Evolutionary conservation across 2,888 invertebrate genomes (phyloP).

Genomic region (Neoitamus cyanurus): DNA sequence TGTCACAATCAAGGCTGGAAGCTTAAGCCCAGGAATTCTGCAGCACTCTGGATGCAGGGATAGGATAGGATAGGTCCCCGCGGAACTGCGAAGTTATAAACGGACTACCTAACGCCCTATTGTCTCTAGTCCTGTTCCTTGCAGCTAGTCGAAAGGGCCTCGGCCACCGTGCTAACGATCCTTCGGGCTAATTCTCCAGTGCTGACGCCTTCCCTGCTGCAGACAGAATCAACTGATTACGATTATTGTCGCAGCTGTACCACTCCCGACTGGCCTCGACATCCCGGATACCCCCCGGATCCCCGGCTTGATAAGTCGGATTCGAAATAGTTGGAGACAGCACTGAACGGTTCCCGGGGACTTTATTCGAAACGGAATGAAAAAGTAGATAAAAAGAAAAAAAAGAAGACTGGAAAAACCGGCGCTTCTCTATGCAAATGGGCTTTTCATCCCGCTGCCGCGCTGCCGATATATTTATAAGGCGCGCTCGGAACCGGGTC

Average conservation of each 20-base stretch:
- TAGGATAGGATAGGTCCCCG: not conserved
- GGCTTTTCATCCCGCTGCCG: constrained; percentile 39
- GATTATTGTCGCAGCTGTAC: constrained; percentile 36
- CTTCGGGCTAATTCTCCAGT: constrained; percentile 21
- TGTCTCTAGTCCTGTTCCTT: not conserved
- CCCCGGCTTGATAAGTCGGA: not conserved
- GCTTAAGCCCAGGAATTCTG: not conserved
- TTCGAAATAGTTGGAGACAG: not conserved
- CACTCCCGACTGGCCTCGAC: not conserved
- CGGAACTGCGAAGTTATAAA: not conserved
- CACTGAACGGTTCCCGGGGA: constrained; percentile 14
- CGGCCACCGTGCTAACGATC: constrained; percentile 14
- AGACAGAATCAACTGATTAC: constrained; percentile 31
- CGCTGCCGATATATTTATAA: constrained; percentile 41
- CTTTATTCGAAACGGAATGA: not conserved
- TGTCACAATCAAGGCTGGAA: constrained; percentile 25
- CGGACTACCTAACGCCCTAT: not conserved
- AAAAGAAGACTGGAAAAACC: too few species aligned
- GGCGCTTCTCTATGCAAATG: constrained; percentile 50
- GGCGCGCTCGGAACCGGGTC: constrained; percentile 12
- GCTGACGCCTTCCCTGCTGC: constrained; percentile 11
- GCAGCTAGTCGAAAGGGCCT: not conserved
- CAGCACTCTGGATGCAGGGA: not conserved
- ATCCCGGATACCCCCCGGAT: not conserved
- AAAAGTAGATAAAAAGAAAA: not conserved